Base-by-base conservation (phyloP, 2,113 vertebrate species). In the Apodemus speciosus region DNA sequence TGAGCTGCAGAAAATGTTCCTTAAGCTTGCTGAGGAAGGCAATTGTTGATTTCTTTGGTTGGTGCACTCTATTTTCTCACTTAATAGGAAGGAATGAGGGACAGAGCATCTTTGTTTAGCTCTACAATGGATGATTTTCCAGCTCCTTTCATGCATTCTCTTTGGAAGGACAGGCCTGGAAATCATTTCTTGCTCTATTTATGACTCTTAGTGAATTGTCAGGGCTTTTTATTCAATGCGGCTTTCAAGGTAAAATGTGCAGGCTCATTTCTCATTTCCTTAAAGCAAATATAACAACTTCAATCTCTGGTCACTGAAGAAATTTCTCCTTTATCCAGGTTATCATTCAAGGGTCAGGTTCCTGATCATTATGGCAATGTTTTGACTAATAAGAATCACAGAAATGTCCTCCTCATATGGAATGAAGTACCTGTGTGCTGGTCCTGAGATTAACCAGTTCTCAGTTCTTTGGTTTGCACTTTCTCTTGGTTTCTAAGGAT, bases 121-220 rank as follows among this genome's bases (percentile, higher is more conserved):
- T 94, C 71, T 40, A 79, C 80, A 91, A 21, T 71, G 60, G 84
- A 58, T 40, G 43, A 88, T 95, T 95, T 94, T 83, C 86, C 71
- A 90, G 89, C 0, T n/a, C 73, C 66, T 84, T 93, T 80, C 40
- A 91, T 73, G 62, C n/a, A 88, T 73, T 92, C 83, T 94, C 2
- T 87, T 95, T 92, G n/a, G 71, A 88, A 56, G 95, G 64, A 46
- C 75, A 89, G 85, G 64, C 56, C 87, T 94, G 79, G 89, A 94
- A 95, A 92, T 95, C 73, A 93, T 94, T 95, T 89, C 69, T 95
- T 90, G 88, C 58, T 89, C 3, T 80, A 81, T 95, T 95, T 96
- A 95, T 87, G 95, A 85, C 72, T 89, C 51, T 20, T 62, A 91
- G 72, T 81, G 53, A 60, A 75, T 88, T 96, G 92, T 76, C 35